Conservation (phyloP, 2,888 invertebrate species). For the Drosophila mulleri region DNA sequence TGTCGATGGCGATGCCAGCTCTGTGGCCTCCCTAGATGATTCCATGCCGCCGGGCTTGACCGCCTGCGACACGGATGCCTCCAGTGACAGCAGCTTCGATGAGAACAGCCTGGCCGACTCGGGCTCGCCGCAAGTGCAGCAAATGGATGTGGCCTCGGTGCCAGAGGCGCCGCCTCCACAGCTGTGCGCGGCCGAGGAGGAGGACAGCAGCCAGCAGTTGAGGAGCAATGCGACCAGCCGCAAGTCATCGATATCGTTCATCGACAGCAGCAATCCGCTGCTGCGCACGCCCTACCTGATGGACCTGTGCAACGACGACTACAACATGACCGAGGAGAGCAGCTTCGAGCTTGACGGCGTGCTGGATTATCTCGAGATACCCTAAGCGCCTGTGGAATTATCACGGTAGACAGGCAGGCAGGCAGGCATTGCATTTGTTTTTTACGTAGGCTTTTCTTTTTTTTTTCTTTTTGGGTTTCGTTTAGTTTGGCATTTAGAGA, state of each 20-base stretch:
- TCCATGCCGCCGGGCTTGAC: conserved; percentile 79
- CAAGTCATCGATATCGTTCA: conserved; percentile 74
- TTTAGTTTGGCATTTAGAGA: conserved; percentile 39
- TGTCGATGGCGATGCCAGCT: conserved; percentile 50
- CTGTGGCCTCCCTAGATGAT: conserved; percentile 68
- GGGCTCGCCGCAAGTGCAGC: conserved; percentile 26
- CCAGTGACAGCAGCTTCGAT: conserved; percentile 83
- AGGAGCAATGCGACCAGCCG: conserved; percentile 56
- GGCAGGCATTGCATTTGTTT: conserved; percentile 37
- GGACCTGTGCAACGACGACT: conserved; percentile 83
- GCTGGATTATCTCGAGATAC: conserved; percentile 74
- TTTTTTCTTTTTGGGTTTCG: conserved; percentile 8
- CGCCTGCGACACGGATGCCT: conserved; percentile 78
- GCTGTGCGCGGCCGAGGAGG: background rate
- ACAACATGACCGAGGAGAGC: conserved; percentile 77
- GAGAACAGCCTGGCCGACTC: conserved; percentile 68
- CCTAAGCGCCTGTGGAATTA: conserved; percentile 36
- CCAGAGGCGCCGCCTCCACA: conserved; percentile 41
- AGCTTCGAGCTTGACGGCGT: conserved; percentile 79
- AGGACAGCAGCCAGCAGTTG: conserved; percentile 18
- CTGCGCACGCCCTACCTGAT: conserved; percentile 77
- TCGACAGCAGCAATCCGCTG: conserved; percentile 81
- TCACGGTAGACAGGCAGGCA: background rate
- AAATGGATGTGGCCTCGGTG: conserved; percentile 18
- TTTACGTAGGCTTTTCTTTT: conserved; percentile 42